Evolutionary conservation across 2,113 vertebrate species (phyloP).

Genomic region (Rhinichthys klamathensis): DNA sequence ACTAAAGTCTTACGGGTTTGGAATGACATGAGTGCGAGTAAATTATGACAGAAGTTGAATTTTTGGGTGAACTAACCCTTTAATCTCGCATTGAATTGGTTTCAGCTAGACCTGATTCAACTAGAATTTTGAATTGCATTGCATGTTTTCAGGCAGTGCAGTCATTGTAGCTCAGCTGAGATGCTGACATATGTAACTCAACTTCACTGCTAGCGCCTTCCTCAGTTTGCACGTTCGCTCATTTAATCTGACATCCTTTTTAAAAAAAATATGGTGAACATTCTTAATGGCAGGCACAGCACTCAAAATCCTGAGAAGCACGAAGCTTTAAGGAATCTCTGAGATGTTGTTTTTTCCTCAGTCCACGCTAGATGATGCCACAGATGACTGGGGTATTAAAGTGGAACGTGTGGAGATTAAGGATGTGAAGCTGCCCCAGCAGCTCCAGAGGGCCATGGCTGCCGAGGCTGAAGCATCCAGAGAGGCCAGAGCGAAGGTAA

Average conservation of each 20-base stretch:
- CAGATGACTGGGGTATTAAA: slow-evolving; percentile 95
- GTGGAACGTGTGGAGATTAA: slow-evolving; percentile 98
- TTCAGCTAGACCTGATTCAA: not conserved
- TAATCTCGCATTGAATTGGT: not conserved
- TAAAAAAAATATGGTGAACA: not conserved
- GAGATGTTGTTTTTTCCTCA: slow-evolving; percentile 56
- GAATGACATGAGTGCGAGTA: no score
- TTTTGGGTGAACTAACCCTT: no score
- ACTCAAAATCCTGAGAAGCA: not conserved
- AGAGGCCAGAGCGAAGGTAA: slow-evolving; percentile 94
- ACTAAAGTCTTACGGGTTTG: no score
- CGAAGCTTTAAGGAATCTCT: not conserved
- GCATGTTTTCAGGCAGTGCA: not conserved
- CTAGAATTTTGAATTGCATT: no score
- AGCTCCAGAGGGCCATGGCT: slow-evolving; percentile 97
- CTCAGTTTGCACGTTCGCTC: not conserved
- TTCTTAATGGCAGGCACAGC: not conserved
- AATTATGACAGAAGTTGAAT: no score
- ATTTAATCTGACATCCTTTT: slow-evolving; percentile 27
- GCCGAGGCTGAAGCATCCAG: slow-evolving; percentile 92
- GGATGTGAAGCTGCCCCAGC: slow-evolving; percentile 90
- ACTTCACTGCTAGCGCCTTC: not conserved
- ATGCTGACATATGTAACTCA: not conserved
- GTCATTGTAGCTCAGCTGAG: not conserved
- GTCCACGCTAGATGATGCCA: slow-evolving; percentile 87